Conservation (phyloP, 2,888 invertebrate species). For the Hemaris fuciformis region DNA sequence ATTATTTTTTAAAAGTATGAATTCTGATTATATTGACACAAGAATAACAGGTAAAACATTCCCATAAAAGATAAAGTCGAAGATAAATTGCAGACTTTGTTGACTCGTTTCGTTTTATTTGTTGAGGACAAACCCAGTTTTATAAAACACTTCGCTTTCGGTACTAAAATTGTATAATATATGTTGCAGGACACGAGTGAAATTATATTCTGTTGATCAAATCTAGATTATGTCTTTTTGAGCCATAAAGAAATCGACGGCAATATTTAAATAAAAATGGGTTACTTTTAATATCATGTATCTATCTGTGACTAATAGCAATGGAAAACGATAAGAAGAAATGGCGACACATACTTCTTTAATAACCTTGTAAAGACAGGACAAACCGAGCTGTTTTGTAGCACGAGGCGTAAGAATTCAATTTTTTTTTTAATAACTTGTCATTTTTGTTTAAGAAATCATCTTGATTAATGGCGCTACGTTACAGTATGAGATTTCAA, state of each 20-base stretch:
- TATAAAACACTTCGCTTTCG: not conserved
- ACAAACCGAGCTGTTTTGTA: no score
- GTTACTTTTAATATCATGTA: not conserved
- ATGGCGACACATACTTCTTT: no score
- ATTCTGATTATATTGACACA: not conserved
- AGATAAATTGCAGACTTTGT: not conserved
- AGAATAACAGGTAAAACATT: conserved; percentile 2
- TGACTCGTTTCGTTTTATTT: conserved; percentile 7
- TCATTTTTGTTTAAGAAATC: no score
- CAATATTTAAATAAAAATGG: not conserved
- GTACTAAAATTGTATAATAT: not conserved
- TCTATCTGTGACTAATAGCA: no score
- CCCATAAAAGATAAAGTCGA: conserved; percentile 4
- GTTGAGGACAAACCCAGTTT: not conserved
- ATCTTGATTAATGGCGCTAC: no score
- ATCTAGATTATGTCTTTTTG: not conserved
- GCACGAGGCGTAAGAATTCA: no score
- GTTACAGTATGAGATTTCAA: no score
- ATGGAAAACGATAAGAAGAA: no score
- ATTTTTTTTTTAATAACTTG: no score
- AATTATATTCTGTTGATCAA: not conserved
- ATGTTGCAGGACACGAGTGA: not conserved
- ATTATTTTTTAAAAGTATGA: no score
- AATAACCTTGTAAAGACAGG: no score
- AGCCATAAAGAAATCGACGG: not conserved